Evolutionary conservation across 2,888 invertebrate genomes (phyloP).

Genomic region (Amphiduros pacificus): DNA sequence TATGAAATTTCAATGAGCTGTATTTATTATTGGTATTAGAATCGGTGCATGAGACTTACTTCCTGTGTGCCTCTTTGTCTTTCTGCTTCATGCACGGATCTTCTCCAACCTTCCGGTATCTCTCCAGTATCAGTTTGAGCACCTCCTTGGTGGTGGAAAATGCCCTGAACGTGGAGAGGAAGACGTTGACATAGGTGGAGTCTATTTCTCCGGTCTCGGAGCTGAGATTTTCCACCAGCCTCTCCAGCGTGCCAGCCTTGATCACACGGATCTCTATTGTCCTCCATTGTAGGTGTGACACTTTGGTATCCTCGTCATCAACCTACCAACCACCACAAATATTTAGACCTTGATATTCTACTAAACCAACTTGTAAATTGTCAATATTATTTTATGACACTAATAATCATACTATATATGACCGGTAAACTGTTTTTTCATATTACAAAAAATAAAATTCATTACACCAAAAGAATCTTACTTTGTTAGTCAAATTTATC

Average conservation of each 20-base stretch:
- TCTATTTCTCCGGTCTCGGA: conserved; percentile 95
- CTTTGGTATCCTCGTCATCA: conserved; percentile 11
- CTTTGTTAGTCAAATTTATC: too few species aligned
- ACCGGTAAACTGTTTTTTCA: too few species aligned
- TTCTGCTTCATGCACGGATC: conserved; percentile 38
- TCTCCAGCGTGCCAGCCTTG: conserved; percentile 92
- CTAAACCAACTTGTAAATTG: too few species aligned
- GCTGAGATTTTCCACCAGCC: conserved; percentile 89
- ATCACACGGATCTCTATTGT: conserved; percentile 62
- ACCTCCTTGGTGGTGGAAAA: conserved; percentile 88
- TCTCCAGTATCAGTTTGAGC: conserved; percentile 72
- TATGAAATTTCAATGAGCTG: too few species aligned
- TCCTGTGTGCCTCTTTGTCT: conserved; percentile 43
- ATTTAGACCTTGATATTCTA: too few species aligned
- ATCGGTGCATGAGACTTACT: too few species aligned
- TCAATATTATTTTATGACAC: too few species aligned
- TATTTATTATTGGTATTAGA: too few species aligned
- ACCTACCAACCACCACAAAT: too few species aligned
- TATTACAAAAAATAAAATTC: too few species aligned
- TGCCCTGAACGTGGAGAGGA: conserved; percentile 90
- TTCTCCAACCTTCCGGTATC: conserved; percentile 49
- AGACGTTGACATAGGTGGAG: conserved; percentile 94
- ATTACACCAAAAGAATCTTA: too few species aligned
- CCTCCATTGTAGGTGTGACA: conserved; percentile 78
- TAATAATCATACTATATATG: too few species aligned